phyloP scores from a whole-genome alignment of 2,113 vertebrate species.

The Pollachius pollachius region DNA sequence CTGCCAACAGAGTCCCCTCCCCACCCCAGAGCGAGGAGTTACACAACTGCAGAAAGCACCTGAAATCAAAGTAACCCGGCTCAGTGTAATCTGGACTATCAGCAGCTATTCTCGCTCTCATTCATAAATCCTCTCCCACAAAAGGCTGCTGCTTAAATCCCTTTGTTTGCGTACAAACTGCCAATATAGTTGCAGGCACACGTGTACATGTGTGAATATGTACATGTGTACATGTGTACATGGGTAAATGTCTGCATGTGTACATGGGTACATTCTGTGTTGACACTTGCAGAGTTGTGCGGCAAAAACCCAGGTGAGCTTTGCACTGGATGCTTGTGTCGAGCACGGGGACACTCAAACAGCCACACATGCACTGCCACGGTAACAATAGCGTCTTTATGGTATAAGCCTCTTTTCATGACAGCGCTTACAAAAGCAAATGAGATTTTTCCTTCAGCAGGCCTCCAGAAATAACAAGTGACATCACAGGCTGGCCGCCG shows the following conservation, averaged over 20 bases:
- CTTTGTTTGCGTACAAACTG: slow-evolving; percentile 39
- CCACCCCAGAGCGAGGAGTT: not conserved
- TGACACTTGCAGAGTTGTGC: slow-evolving; percentile 30
- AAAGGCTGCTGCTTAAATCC: slow-evolving; percentile 27
- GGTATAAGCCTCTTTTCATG: slow-evolving; percentile 58
- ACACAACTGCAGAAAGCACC: slow-evolving; percentile 13
- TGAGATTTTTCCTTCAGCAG: slow-evolving; percentile 57
- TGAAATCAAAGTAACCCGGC: slow-evolving; percentile 11
- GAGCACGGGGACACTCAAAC: slow-evolving; percentile 25
- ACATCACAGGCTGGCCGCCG: slow-evolving; percentile 51
- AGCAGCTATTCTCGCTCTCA: slow-evolving; percentile 33
- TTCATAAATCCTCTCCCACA: slow-evolving; percentile 38
- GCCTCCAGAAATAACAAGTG: slow-evolving; percentile 67
- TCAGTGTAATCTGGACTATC: slow-evolving; percentile 9
- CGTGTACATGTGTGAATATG: too few species aligned
- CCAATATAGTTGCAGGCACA: not conserved
- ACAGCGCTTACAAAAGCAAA: slow-evolving; percentile 55
- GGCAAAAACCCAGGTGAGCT: slow-evolving; percentile 37
- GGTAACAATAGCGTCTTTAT: slow-evolving; percentile 62
- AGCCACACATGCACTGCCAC: not conserved
- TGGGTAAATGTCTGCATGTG: too few species aligned
- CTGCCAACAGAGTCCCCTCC: not conserved
- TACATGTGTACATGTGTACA: too few species aligned
- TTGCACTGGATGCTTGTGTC: slow-evolving; percentile 24
- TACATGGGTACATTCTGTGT: slow-evolving; percentile 27